Evolutionary conservation across 92 coral and sea anemone genomes (phyloP).

Genomic region (Epizoanthus illoricatus): DNA sequence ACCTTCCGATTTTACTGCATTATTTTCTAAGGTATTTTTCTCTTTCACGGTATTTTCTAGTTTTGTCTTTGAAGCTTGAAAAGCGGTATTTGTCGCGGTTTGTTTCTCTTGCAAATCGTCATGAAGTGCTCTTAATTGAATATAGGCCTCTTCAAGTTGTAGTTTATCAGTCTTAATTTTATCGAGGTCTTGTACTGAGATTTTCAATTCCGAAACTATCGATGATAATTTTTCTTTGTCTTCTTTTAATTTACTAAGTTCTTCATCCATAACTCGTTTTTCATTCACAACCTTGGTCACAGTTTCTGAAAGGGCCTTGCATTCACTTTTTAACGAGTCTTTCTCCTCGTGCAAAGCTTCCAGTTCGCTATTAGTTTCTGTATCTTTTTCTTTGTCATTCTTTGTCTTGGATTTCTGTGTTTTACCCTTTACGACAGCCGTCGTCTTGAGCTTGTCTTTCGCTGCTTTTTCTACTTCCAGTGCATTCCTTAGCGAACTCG

Average conservation of each 20-base stretch:
- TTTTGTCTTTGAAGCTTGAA: conserved; percentile 33
- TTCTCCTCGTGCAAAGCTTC: conserved; percentile 63
- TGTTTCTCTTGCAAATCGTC: conserved; percentile 58
- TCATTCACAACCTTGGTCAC: conserved; percentile 78
- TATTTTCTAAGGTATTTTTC: conserved; percentile 57
- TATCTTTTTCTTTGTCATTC: conserved; percentile 22
- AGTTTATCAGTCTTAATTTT: conserved; percentile 56
- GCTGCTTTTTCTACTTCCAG: conserved; percentile 70
- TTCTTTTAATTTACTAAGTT: conserved; percentile 55
- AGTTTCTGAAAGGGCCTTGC: conserved; percentile 79
- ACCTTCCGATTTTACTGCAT: conserved; percentile 58
- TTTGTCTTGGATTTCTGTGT: conserved; percentile 42
- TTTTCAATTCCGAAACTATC: conserved; percentile 55
- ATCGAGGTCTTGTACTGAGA: conserved; percentile 46
- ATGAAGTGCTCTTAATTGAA: conserved; percentile 45
- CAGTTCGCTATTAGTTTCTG: conserved; percentile 40
- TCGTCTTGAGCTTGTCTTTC: conserved; percentile 51
- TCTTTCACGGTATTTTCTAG: conserved; percentile 50
- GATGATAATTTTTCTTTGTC: conserved; percentile 61
- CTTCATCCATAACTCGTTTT: conserved; percentile 64
- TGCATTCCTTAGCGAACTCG: conserved; percentile 51
- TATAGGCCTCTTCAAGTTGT: conserved; percentile 53
- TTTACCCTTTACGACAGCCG: conserved; percentile 41
- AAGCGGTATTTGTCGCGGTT: conserved; percentile 48
- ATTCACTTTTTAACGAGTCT: conserved; percentile 67